A percentile compares a stretch with the other conserved stretches of the same genome.
These are phyloP conservation scores for Lepisosteus osseus DNA, from an alignment of 2,113 vertebrate genomes.

Conservation along the genomic window DNA sequence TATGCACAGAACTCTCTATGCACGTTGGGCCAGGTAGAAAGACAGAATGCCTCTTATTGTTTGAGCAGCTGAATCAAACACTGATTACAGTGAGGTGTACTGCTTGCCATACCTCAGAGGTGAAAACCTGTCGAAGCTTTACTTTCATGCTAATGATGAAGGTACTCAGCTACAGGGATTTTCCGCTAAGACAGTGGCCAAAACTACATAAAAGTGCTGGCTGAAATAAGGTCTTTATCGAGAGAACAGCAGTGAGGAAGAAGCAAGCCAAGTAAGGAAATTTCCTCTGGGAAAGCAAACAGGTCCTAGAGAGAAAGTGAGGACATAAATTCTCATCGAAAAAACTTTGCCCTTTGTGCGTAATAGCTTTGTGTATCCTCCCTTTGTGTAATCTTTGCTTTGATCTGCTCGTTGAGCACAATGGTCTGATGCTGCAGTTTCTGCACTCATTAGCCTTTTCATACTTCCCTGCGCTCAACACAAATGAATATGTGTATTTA, in stretches of 20 bases:
- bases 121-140: background rate
- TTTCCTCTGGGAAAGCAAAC: conserved; percentile 13
- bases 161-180: background rate
- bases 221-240: conserved; percentile 2
- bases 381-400: background rate
- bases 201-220: conserved; percentile 8
- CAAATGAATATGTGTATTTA: too few species aligned
- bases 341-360: background rate
- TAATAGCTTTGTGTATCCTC: background rate
- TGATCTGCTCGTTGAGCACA: background rate
- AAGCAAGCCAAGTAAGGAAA: conserved; percentile 15
- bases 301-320: conserved; percentile 4
- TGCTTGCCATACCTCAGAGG: background rate
- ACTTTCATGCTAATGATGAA: background rate
- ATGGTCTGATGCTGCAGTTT: too few species aligned
- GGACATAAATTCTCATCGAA: conserved; percentile 8
- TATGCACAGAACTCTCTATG: too few species aligned
- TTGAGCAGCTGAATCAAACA: background rate
- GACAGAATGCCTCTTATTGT: background rate
- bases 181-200: background rate
- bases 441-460: too few species aligned
- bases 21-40: too few species aligned
- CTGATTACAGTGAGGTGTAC: background rate
- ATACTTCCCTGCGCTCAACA: too few species aligned
- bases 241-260: conserved; percentile 10